These are phyloP conservation scores for Callyntrura guangdongensis DNA, from an alignment of 2,888 invertebrate genomes.

Conservation along the genomic window DNA sequence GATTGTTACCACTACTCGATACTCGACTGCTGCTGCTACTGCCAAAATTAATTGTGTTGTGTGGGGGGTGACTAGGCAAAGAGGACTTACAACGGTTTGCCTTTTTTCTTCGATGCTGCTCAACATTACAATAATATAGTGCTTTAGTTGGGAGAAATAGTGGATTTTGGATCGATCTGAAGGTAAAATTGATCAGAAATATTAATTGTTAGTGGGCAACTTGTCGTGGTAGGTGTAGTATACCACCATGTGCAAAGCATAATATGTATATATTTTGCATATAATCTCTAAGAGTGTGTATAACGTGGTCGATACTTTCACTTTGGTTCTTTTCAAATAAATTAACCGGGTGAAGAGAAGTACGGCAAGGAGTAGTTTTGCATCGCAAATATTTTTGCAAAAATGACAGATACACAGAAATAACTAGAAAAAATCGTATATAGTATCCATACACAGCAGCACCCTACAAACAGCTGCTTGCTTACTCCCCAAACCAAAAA, in stretches of 20 bases:
- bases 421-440: not conserved
- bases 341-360: constrained; percentile 17
- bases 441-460: too few species aligned
- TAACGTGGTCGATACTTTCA: not conserved
- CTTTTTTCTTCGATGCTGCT: too few species aligned
- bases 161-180: not conserved
- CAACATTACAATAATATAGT: too few species aligned
- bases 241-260: too few species aligned
- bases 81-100: too few species aligned
- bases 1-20: too few species aligned
- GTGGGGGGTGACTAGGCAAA: too few species aligned
- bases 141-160: too few species aligned
- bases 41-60: not conserved
- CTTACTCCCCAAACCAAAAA: constrained; percentile 11
- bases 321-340: not conserved
- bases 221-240: not conserved
- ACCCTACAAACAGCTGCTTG: constrained; percentile 17
- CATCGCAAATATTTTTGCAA: too few species aligned
- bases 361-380: not conserved
- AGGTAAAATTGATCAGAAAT: not conserved
- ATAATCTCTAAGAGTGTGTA: too few species aligned
- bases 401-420: constrained; percentile 9
- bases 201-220: not conserved
- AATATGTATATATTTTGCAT: too few species aligned
- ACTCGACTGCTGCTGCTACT: constrained; percentile 3